Evolutionary conservation across 2,888 invertebrate species (phyloP).

Genomic region (Pediacus dermestoides): DNA sequence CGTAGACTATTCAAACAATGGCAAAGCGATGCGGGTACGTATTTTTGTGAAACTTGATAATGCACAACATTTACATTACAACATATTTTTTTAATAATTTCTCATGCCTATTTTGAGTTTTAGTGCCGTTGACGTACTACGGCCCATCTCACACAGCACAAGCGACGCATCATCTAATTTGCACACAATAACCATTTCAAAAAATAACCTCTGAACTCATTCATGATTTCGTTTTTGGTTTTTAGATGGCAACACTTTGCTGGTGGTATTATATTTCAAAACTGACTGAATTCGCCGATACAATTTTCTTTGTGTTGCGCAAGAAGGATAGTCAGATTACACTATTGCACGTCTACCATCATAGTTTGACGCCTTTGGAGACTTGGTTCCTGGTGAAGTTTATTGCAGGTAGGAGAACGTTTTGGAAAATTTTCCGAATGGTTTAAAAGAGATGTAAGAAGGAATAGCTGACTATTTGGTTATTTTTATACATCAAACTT

Average conservation of each 20-base stretch:
- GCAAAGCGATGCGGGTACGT: slow-evolving; percentile 80
- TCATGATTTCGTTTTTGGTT: slow-evolving; percentile 14
- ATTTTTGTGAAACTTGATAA: slow-evolving; percentile 6
- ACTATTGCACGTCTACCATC: slow-evolving; percentile 81
- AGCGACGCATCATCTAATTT: too few relatives aligned
- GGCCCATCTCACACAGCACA: too few relatives aligned
- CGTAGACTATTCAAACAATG: slow-evolving; percentile 86
- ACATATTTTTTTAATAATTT: too few relatives aligned
- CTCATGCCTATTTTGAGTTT: too few relatives aligned
- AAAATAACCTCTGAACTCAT: slow-evolving; percentile 7
- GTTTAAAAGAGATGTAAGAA: too few relatives aligned
- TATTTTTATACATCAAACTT: too few relatives aligned
- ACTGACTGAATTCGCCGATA: slow-evolving; percentile 83
- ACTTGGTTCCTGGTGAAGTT: slow-evolving; percentile 77
- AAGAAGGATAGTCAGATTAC: slow-evolving; percentile 84
- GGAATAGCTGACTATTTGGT: too few relatives aligned
- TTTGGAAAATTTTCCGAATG: too few relatives aligned
- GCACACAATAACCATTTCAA: not conserved
- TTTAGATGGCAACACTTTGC: slow-evolving; percentile 78
- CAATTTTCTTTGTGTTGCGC: slow-evolving; percentile 78
- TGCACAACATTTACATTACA: too few relatives aligned
- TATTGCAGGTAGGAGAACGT: slow-evolving; percentile 68
- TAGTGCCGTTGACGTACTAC: too few relatives aligned
- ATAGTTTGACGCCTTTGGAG: slow-evolving; percentile 73
- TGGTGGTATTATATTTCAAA: slow-evolving; percentile 92